Evolutionary conservation across 1,140 invertebrate species (phyloP).

Genomic region (Saccostrea echinata): DNA sequence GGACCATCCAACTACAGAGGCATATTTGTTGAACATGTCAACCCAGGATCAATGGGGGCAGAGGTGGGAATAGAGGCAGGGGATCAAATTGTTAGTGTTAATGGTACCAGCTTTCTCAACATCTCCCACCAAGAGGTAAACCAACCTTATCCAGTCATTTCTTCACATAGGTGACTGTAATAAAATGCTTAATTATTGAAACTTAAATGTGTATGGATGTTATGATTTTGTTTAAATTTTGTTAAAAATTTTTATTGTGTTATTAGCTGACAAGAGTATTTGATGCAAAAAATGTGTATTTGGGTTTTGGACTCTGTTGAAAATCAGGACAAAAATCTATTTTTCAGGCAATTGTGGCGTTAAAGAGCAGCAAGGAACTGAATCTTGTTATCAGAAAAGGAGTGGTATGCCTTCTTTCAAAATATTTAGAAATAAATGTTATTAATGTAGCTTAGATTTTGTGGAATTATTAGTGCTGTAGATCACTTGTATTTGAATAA

Average conservation of each 20-base stretch:
- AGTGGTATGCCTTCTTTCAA: slow-evolving; percentile 82
- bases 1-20: slow-evolving; percentile 91
- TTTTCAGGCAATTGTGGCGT: slow-evolving; percentile 71
- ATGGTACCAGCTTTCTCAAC: slow-evolving; percentile 84
- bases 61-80: slow-evolving; percentile 93
- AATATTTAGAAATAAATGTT: not conserved
- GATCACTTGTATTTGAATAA: not conserved
- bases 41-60: slow-evolving; percentile 91
- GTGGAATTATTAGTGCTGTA: not conserved
- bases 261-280: no score
- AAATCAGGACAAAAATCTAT: not conserved
- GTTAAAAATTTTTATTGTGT: no score
- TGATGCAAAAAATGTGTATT: no score
- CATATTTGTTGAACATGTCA: slow-evolving; percentile 94
- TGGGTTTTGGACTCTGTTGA: not conserved
- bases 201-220: no score
- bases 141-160: not conserved
- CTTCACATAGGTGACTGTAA: no score
- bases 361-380: slow-evolving; percentile 79
- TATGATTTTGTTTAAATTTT: no score
- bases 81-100: slow-evolving; percentile 95
- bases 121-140: slow-evolving; percentile 89
- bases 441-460: not conserved
- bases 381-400: slow-evolving; percentile 87
- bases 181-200: no score